Base-by-base conservation (phyloP, 1,140 invertebrate species). In the Brachionus asplanchnoidis region DNA sequence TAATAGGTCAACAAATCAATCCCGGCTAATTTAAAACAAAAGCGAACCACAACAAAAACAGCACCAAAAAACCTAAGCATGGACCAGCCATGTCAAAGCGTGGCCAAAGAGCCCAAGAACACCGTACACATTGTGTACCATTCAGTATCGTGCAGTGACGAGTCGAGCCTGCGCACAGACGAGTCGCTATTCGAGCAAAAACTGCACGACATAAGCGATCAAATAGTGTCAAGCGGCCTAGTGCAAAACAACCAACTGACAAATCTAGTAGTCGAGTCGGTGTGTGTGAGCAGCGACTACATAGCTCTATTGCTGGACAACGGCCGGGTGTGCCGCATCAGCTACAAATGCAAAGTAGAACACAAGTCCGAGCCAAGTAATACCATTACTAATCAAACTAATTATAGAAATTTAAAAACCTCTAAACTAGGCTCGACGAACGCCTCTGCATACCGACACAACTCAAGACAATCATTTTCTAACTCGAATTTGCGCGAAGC, bases 281-380 rank as follows among this genome's bases (percentile, higher is more conserved):
- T 46, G 40, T 60, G 53, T 66, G 3, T 82, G 7, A 44, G 50
- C 20, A 60, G 20, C 32, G 36, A 60, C 36, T 46, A 82, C 53
- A 65, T 82, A 65, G 79, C 79, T 40, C 60, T 82, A 0, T 68
- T 82, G 20, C 14, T 82, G 12, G 79, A 82, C 40, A 82, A 82
- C 14, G 79, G 79, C 1, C 50, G 79, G 0, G 65, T 82, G 14
- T 82, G 79, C 53, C 53, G 79, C 12, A 60, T 82, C 12, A 65
- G 53, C n/a, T 82, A 82, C 65, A 68, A 82, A 82, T 82, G 36
- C 26, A 82, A 82, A 68, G 23, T 44, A 42, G 60, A 82, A 66
- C 14, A 20, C 53, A 28, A 65, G 17, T 14, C 12, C 53, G n/a
- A 50, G 6, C 8, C 32, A 42, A 75, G 40, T 77, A 77, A 77